These are phyloP conservation scores for Andrena fulva DNA, from an alignment of 2,888 invertebrate species.

Conservation along the genomic window DNA sequence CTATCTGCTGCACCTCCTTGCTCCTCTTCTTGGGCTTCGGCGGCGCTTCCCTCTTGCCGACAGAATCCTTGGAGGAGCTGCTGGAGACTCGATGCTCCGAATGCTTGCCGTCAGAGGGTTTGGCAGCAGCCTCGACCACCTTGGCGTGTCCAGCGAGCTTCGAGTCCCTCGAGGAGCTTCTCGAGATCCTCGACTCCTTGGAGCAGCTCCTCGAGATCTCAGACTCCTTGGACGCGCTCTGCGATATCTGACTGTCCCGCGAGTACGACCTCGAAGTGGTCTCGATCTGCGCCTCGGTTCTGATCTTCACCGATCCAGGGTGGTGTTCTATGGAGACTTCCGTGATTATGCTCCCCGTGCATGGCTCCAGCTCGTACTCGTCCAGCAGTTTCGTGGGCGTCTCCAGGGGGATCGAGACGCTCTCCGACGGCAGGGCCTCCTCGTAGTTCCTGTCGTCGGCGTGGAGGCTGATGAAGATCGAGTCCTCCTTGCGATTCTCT, in stretches of 20 bases:
- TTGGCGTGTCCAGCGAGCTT: conserved; percentile 62
- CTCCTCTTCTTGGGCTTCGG: conserved; percentile 78
- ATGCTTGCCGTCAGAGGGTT: conserved; percentile 41
- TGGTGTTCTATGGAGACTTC: conserved; percentile 82
- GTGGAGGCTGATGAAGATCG: conserved; percentile 79
- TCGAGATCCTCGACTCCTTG: conserved; percentile 75
- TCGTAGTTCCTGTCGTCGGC: conserved; percentile 78
- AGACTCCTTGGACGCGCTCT: conserved; percentile 73
- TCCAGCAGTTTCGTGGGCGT: conserved; percentile 81
- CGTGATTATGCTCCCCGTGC: conserved; percentile 77
- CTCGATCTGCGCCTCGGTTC: conserved; percentile 75
- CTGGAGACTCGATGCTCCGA: conserved; percentile 64
- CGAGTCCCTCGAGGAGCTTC: conserved; percentile 76
- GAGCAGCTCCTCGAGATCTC: conserved; percentile 76
- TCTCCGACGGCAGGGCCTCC: conserved; percentile 80
- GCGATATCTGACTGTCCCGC: conserved; percentile 68
- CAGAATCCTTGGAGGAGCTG: conserved; percentile 74
- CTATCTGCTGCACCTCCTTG: conserved; percentile 73
- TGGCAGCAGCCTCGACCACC: conserved; percentile 5
- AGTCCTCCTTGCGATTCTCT: conserved; percentile 72
- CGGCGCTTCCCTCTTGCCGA: conserved; percentile 71
- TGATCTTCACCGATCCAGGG: conserved; percentile 68
- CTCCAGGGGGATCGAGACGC: conserved; percentile 80
- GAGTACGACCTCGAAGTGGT: conserved; percentile 58
- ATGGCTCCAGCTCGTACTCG: conserved; percentile 79